These are phyloP conservation scores for Tautogolabrus adspersus DNA, from an alignment of 2,113 vertebrate genomes.

Conservation along the genomic window DNA sequence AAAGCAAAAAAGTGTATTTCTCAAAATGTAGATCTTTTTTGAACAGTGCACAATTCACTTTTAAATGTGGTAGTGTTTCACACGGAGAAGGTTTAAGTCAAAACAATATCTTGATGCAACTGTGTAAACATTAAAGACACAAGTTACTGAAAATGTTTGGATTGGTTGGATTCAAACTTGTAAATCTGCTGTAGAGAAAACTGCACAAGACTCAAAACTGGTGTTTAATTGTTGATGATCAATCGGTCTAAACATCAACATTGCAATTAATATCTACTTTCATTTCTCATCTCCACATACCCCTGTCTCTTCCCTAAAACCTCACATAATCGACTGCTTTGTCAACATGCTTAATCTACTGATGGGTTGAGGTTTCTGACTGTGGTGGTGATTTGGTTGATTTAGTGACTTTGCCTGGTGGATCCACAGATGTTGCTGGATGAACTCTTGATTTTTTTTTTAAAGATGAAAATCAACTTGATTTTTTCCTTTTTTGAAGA, in stretches of 20 bases:
- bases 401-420: conserved; percentile 18
- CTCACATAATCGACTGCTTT: conserved; percentile 55
- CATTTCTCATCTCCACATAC: conserved; percentile 46
- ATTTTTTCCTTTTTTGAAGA: neutral
- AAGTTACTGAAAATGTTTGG: too few species aligned
- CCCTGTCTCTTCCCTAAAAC: conserved; percentile 49
- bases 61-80: too few species aligned
- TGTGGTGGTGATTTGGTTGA: conserved; percentile 50
- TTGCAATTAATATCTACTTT: conserved; percentile 51
- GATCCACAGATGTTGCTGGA: conserved; percentile 49
- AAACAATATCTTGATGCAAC: too few species aligned
- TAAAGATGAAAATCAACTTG: neutral
- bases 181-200: conserved; percentile 45
- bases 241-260: conserved; percentile 66
- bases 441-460: neutral
- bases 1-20: too few species aligned
- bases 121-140: too few species aligned
- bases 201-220: conserved; percentile 77
- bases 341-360: conserved; percentile 63
- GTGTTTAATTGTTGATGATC: conserved; percentile 52
- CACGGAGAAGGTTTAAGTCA: too few species aligned
- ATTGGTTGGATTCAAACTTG: too few species aligned
- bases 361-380: conserved; percentile 51
- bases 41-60: too few species aligned
- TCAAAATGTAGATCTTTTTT: too few species aligned